Evolutionary conservation across 2,113 vertebrate species (phyloP), one percentile per base, ranked within the genome.

Genomic region (Verasper variegatus): DNA sequence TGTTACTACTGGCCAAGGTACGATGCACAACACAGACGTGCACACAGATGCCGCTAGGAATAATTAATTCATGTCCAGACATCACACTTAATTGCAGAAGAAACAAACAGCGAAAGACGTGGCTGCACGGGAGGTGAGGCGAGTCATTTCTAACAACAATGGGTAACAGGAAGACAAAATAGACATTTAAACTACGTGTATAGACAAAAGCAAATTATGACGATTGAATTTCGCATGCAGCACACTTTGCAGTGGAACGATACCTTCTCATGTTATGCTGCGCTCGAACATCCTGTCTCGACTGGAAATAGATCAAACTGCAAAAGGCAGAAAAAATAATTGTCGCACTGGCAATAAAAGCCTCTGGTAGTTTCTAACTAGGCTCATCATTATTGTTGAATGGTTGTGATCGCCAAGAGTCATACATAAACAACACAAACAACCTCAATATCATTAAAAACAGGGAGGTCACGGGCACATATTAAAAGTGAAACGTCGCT

Each of bases 1-100:
- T 98, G 57, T 90, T 98, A 67, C 95, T 98, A 45, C 92, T 98
- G 0, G 96, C 97, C 90, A 98, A 98, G 96, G 97, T 97, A 86
- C 21, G 14, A 69, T 61, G 61, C 71, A 55, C 67, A 64, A 74
- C 2, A 54, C 70, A 66, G 54, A 80, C 74, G 42, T 11, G 49
- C 61, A 31, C 58, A 61, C 40, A 76, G 37, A 84, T 75, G 57
- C 27, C 18, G 26, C 49, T 14, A 26, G 81, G 80, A 85, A 74
- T 76, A 71, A 85, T 78, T 72, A 54, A 70, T 76, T 64, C 45
- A 60, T 65, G 60, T 71, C 35, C 68, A 72, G 49, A 73, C 63
- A 57, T 75, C 56, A 64, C 68, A 81, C 61, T 83, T 51, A 58
- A 49, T 51, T 5, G 21, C 55, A 55, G 20, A 40, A 72, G 26